Base-by-base conservation (phyloP, 2,797 vertebrate genomes). In the Sitta carolinensis region DNA sequence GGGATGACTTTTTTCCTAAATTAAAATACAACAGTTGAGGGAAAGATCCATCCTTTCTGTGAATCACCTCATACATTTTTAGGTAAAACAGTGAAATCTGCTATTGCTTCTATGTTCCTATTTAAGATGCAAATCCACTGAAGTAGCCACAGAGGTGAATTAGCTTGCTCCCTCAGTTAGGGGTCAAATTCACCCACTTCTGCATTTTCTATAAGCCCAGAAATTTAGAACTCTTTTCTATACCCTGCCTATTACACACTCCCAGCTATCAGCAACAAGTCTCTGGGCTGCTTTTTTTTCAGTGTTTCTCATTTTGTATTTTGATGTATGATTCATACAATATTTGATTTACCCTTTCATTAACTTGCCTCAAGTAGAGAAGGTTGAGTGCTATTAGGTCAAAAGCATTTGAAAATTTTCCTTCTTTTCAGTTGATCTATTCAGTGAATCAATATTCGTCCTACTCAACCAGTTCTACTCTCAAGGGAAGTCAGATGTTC, bases 361-460 rank as follows among this genome's bases (percentile, higher is more conserved):
- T 95, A 95, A 86, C 83, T 92, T 93, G 38, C 70, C 87, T 92
- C 63, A 84, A 47, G 77, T 47, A 82, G 59, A 94, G 63, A 73
- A 48, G 20, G 73, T 40, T 93, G 74, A 70, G 87, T 3, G 10
- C 42, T 91, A 66, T 87, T 57, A 93, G 88, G 94, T 89, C 93
- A 95, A 91, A 95, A 87, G 63, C 70, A 87, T 73, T 82, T 92
- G 63, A 88, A 94, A 73, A 48, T 62, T 68, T 61, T 88, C 62
- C 48, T 76, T 73, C 59, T 78, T 93, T 92, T 91, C 42, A 3
- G 62, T 45, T 94, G 92, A 90, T 85, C 84, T 90, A 89, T 79
- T 84, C 77, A 47, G 83, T 59, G 54, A 96, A 96, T 96, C 94
- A 94, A 93, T 95, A 96, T 94, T 95, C 93, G 82, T 95, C 86